Conservation (phyloP, 2,797 vertebrate genomes). For the Adrianichthys oophorus region DNA sequence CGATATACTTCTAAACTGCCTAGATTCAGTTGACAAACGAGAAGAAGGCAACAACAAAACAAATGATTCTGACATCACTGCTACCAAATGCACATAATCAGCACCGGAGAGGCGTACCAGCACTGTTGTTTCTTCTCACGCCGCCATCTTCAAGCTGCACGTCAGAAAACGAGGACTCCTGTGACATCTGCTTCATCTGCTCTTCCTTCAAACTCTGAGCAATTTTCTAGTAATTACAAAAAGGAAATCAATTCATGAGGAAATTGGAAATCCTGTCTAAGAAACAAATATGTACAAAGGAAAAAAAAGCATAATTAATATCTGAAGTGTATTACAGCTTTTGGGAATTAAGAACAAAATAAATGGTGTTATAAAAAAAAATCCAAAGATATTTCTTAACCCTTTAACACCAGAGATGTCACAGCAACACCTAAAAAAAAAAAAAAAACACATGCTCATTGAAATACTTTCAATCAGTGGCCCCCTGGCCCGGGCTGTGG, state of each 20-base stretch:
- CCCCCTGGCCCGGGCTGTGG: too few relatives aligned
- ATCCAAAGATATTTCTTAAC: too few relatives aligned
- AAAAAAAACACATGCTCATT: too few relatives aligned
- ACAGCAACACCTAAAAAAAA: too few relatives aligned
- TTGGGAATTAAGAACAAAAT: too few relatives aligned
- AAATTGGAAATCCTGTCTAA: too few relatives aligned
- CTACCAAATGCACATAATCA: not conserved
- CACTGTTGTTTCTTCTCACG: constrained; percentile 78
- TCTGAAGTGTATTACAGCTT: too few relatives aligned
- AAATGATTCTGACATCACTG: constrained; percentile 22
- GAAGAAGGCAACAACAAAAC: constrained; percentile 18
- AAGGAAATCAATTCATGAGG: constrained; percentile 6
- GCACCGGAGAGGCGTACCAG: constrained; percentile 62
- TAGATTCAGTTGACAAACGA: constrained; percentile 41
- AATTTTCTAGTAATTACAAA: constrained; percentile 82
- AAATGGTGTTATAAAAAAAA: too few relatives aligned
- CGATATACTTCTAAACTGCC: constrained; percentile 80
- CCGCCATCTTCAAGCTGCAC: constrained; percentile 86
- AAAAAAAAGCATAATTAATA: too few relatives aligned
- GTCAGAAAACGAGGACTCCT: constrained; percentile 87
- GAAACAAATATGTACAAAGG: too few relatives aligned
- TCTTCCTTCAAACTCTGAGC: constrained; percentile 97
- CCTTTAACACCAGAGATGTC: too few relatives aligned
- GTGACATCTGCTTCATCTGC: constrained; percentile 82
- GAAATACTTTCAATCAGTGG: too few relatives aligned